phyloP scores from a whole-genome alignment of 1,140 invertebrate species.

The Hycleus phaleratus region DNA sequence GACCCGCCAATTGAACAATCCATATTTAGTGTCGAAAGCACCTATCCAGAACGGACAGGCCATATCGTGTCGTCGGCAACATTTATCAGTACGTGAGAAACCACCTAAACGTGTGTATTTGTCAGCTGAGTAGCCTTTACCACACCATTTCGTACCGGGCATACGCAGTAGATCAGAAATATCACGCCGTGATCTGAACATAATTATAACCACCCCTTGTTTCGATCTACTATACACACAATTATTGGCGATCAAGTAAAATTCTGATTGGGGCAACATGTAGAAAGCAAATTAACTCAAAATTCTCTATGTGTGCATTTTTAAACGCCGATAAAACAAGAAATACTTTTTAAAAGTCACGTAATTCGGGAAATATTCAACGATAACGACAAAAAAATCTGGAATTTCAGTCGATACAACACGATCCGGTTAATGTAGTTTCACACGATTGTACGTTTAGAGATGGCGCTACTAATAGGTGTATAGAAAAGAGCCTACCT shows the following conservation, averaged over 20 bases:
- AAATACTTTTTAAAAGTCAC: too few species aligned
- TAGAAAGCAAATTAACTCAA: too few species aligned
- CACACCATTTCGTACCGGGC: slow-evolving; percentile 84
- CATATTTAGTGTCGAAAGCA: slow-evolving; percentile 67
- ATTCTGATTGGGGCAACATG: too few species aligned
- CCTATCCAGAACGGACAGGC: slow-evolving; percentile 73
- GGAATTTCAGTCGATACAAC: neutral
- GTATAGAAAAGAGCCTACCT: slow-evolving; percentile 46
- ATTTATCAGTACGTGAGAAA: slow-evolving; percentile 67
- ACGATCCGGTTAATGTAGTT: too few species aligned
- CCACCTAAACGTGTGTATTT: slow-evolving; percentile 70
- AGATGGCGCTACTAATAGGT: neutral
- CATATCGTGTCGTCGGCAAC: slow-evolving; percentile 76
- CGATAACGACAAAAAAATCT: neutral
- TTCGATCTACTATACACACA: too few species aligned
- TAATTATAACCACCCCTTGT: too few species aligned
- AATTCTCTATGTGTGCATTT: too few species aligned
- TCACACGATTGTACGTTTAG: too few species aligned
- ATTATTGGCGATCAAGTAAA: too few species aligned
- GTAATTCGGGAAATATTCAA: too few species aligned
- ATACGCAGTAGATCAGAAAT: slow-evolving; percentile 58
- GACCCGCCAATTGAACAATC: slow-evolving; percentile 74
- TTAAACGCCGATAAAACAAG: too few species aligned
- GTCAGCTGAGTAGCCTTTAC: slow-evolving; percentile 66
- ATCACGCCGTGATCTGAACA: slow-evolving; percentile 35